phyloP scores from a whole-genome alignment of 2,797 vertebrate species.

The Myotis findleyi region DNA sequence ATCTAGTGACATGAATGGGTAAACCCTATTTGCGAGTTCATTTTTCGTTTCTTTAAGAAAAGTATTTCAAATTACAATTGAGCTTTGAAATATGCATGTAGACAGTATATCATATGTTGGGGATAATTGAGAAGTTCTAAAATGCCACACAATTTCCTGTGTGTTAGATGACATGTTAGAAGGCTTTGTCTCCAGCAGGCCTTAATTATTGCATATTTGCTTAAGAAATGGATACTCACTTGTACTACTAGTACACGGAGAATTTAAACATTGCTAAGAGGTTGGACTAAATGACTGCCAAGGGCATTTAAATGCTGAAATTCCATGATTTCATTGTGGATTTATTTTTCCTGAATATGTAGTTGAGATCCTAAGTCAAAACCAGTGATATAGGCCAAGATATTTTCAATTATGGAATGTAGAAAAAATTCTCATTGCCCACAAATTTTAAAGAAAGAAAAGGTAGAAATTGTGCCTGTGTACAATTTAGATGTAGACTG shows the following conservation, averaged over 20 bases:
- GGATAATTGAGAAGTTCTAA: background rate
- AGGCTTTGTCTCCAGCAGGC: background rate
- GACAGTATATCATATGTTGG: background rate
- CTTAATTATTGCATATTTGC: background rate
- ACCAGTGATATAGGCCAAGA: background rate
- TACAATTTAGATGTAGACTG: background rate
- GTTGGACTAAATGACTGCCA: background rate
- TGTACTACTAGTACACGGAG: background rate
- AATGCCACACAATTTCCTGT: background rate
- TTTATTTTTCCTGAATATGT: constrained; percentile 42
- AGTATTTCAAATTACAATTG: constrained; percentile 22
- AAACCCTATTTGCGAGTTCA: background rate
- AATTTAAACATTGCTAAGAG: background rate
- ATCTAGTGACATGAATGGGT: background rate
- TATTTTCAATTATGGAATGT: background rate
- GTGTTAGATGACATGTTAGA: background rate
- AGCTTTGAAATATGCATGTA: background rate
- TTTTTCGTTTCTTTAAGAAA: background rate
- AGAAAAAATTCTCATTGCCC: constrained; percentile 31
- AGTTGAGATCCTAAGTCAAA: background rate
- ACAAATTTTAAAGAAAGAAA: background rate
- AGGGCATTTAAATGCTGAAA: background rate
- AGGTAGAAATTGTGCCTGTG: background rate
- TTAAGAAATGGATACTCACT: background rate
- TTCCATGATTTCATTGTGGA: background rate